These are phyloP conservation scores for Rhinopithecus roxellana DNA, from an alignment of 2,113 vertebrate genomes.

Conservation along the genomic window DNA sequence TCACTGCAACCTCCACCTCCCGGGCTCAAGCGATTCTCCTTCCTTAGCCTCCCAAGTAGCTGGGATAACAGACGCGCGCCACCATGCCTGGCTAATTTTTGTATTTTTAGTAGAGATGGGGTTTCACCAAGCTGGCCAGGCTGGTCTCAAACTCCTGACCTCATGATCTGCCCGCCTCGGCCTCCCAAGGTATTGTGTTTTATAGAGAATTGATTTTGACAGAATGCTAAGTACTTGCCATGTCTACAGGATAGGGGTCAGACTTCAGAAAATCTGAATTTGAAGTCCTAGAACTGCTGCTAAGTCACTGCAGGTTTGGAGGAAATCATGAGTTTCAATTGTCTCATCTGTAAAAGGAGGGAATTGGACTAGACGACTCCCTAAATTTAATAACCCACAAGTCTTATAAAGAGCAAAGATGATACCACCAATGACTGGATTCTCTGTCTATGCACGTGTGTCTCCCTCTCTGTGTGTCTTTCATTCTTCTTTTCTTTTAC, in stretches of 20 bases:
- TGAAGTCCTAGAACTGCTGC: background rate
- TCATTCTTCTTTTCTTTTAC: background rate
- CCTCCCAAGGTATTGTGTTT: background rate
- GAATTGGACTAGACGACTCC: background rate
- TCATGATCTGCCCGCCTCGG: no score
- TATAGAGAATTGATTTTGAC: background rate
- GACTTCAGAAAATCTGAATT: background rate
- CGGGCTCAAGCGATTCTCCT: no score
- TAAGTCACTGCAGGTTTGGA: background rate
- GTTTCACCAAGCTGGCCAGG: no score
- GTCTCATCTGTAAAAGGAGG: constrained; percentile 27
- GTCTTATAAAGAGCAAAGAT: constrained; percentile 1
- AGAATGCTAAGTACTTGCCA: constrained; percentile 4
- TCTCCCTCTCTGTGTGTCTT: background rate
- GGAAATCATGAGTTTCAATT: background rate
- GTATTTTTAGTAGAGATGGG: no score
- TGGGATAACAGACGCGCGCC: no score
- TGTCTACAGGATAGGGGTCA: background rate
- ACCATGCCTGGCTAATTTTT: no score
- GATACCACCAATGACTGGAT: background rate
- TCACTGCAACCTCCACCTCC: no score
- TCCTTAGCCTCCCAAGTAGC: no score
- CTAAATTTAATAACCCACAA: background rate
- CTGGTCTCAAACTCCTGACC: no score
- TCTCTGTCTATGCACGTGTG: background rate